phyloP scores from a whole-genome alignment of 2,888 invertebrate genomes.

The Ceraclea dissimilis region DNA sequence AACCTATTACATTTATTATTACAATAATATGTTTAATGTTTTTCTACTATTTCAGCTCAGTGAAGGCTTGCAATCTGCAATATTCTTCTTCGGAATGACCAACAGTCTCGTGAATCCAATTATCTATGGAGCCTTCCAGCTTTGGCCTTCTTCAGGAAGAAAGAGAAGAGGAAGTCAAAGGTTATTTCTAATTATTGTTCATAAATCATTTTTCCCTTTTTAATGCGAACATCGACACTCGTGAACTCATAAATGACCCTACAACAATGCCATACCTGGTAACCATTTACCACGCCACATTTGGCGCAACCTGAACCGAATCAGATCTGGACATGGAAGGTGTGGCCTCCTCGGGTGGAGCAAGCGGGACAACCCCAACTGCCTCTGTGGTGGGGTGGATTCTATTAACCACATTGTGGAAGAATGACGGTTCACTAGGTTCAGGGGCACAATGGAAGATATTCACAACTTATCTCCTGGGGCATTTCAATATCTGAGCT shows the following conservation, averaged over 20 bases:
- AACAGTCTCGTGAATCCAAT: constrained; percentile 80
- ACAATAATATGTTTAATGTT: no score
- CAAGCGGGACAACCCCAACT: no score
- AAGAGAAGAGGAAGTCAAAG: constrained; percentile 41
- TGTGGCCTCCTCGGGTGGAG: no score
- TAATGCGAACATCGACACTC: not conserved
- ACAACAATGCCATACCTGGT: no score
- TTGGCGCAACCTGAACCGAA: not conserved
- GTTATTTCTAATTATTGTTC: constrained; percentile 28
- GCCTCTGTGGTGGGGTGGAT: no score
- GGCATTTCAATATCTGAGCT: no score
- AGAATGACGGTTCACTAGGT: no score
- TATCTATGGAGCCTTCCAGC: constrained; percentile 81
- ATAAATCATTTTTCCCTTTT: not conserved
- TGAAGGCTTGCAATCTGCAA: constrained; percentile 61
- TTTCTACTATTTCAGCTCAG: constrained; percentile 48
- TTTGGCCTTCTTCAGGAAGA: constrained; percentile 56
- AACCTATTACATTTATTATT: no score
- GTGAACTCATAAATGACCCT: not conserved
- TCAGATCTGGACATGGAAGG: no score
- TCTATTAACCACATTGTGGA: not conserved
- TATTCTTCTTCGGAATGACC: constrained; percentile 81
- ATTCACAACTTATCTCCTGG: no score
- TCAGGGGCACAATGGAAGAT: no score
- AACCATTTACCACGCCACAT: not conserved